Percentiles rank a stretch among this genome's conserved stretches.
These are phyloP conservation scores for Sarcophaga rosellei DNA, from an alignment of 2,888 invertebrate species.

Conservation along the genomic window DNA sequence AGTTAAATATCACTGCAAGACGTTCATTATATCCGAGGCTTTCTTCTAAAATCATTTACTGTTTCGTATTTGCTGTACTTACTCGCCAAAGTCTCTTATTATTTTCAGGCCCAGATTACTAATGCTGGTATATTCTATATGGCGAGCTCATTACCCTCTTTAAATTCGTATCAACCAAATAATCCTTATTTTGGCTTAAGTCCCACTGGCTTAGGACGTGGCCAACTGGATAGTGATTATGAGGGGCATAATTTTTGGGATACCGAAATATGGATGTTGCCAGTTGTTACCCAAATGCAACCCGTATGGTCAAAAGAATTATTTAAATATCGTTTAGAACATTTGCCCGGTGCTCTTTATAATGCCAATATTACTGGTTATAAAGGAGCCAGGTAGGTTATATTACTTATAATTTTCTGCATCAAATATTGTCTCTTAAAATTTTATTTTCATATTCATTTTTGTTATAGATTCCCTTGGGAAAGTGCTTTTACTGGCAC, in stretches of 20 bases:
- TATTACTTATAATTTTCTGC: neutral
- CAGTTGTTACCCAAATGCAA: conserved; percentile 82
- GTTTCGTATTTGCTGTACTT: too few relatives aligned
- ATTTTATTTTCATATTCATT: neutral
- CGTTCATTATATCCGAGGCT: too few relatives aligned
- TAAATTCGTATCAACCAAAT: conserved; percentile 81
- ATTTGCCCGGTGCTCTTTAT: conserved; percentile 82
- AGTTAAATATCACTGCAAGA: too few relatives aligned
- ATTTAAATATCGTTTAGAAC: conserved; percentile 83
- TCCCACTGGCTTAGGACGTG: conserved; percentile 83
- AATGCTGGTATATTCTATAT: conserved; percentile 84
- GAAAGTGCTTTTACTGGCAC: conserved; percentile 85
- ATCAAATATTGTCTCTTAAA: neutral
- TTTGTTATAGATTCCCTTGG: conserved; percentile 83
- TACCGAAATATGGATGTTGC: conserved; percentile 86
- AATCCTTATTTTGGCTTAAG: conserved; percentile 83
- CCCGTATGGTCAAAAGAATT: conserved; percentile 82
- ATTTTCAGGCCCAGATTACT: conserved; percentile 76
- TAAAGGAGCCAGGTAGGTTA: conserved; percentile 84
- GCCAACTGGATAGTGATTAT: conserved; percentile 78
- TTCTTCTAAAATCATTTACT: too few relatives aligned
- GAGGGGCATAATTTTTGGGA: conserved; percentile 86
- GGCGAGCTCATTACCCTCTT: conserved; percentile 83
- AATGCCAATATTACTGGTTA: conserved; percentile 82
- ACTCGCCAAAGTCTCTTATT: too few relatives aligned